Percentiles rank a stretch among this genome's conserved stretches.
Evolutionary conservation across 2,113 vertebrate species (phyloP).

Genomic region (Erpornis zantholeuca): DNA sequence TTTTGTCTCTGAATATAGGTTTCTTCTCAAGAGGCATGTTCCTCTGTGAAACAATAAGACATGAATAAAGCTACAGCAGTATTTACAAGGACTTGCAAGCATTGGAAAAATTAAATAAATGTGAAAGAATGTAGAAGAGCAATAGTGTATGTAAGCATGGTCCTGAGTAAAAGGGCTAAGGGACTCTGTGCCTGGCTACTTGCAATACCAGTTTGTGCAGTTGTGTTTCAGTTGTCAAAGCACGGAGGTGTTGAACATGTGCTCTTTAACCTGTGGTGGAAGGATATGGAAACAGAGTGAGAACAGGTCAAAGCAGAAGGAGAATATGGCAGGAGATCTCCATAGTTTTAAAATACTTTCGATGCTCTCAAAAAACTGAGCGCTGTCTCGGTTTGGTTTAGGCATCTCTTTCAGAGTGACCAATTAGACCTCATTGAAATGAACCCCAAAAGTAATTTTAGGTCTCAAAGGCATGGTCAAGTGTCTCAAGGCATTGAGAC

Average conservation of each 20-base stretch:
- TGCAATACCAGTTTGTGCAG: fast-evolving
- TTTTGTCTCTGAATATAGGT: background rate
- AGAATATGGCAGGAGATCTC: background rate
- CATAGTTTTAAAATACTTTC: background rate
- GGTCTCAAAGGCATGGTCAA: background rate
- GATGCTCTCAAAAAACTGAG: background rate
- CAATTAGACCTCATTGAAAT: background rate
- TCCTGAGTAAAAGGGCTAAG: background rate
- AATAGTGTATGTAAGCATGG: background rate
- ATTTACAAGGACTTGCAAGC: background rate
- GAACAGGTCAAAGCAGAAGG: background rate
- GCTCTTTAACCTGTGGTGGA: background rate
- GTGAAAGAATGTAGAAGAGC: background rate
- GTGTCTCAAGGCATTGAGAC: background rate
- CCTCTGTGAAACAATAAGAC: background rate
- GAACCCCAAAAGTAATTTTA: background rate
- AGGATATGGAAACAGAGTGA: background rate
- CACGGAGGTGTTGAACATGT: background rate
- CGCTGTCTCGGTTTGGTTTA: background rate
- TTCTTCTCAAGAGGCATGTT: background rate
- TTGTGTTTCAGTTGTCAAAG: no score
- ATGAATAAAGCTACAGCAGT: background rate
- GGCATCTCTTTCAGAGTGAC: background rate
- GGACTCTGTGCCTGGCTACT: background rate
- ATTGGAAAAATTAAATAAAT: background rate